Percentiles rank a stretch among this genome's conserved stretches.
Conservation (phyloP, 1,140 invertebrate species). For the Paraescarpia echinospica region DNA sequence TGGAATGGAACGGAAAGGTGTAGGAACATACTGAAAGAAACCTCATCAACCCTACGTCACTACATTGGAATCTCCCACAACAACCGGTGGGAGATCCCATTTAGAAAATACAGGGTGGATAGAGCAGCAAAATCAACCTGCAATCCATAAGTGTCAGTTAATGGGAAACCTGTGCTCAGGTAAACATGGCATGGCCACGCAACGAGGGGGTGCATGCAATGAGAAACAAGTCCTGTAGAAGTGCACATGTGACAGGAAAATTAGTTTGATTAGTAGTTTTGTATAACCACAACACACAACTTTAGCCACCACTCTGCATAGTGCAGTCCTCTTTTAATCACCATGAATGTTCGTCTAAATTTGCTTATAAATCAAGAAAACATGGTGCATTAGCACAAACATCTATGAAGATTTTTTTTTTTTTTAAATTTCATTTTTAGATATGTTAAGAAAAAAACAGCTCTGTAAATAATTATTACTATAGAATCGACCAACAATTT, state of each 20-base stretch:
- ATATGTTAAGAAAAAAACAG: too few species aligned
- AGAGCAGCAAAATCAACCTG: conserved; percentile 4
- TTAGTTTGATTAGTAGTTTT: not conserved
- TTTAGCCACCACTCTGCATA: not conserved
- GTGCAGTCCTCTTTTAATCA: not conserved
- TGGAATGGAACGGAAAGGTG: not conserved
- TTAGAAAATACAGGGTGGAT: not conserved
- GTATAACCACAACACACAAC: not conserved
- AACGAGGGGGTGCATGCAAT: not conserved
- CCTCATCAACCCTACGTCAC: not conserved
- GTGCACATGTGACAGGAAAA: not conserved
- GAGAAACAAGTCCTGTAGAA: not conserved
- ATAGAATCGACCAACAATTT: not conserved
- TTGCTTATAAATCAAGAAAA: not conserved
- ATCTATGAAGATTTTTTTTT: not conserved
- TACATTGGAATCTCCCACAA: not conserved
- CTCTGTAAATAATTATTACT: not conserved
- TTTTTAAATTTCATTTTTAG: not conserved
- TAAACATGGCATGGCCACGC: not conserved
- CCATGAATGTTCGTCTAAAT: not conserved
- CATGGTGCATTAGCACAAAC: not conserved
- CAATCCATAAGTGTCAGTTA: not conserved
- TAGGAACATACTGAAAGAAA: not conserved
- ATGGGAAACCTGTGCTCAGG: not conserved
- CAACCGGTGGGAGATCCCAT: not conserved